Evolutionary conservation across 1,140 invertebrate genomes (phyloP).

Genomic region (Dolichoris vasculosae): DNA sequence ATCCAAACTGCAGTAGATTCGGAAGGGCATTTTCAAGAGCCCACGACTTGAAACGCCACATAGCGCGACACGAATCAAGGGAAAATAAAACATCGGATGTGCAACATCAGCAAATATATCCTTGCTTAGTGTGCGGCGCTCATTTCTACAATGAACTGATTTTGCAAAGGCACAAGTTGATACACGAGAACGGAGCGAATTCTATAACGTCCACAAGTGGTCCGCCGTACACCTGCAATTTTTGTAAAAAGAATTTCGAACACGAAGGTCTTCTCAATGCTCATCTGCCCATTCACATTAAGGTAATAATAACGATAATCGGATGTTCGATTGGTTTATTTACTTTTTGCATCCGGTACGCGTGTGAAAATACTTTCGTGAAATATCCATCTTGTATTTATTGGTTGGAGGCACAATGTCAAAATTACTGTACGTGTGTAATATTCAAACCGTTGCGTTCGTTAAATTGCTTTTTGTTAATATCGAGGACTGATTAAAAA

Average conservation of each 20-base stretch:
- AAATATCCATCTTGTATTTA: no score
- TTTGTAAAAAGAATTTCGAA: slow-evolving; percentile 63
- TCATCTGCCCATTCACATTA: slow-evolving; percentile 65
- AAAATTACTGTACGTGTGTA: no score
- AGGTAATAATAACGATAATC: no score
- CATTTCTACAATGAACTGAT: slow-evolving; percentile 61
- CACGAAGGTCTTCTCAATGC: slow-evolving; percentile 65
- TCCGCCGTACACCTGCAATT: slow-evolving; percentile 55
- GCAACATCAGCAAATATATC: slow-evolving; percentile 54
- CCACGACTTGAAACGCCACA: slow-evolving; percentile 71
- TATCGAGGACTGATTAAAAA: no score
- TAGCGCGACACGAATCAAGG: slow-evolving; percentile 68
- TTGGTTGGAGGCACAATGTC: no score
- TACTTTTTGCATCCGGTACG: not conserved
- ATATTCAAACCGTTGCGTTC: no score
- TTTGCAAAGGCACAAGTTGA: slow-evolving; percentile 57
- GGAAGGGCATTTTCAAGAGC: slow-evolving; percentile 69
- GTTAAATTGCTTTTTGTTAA: no score
- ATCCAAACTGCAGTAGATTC: slow-evolving; percentile 66
- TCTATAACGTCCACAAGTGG: slow-evolving; percentile 51
- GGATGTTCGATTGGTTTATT: not conserved
- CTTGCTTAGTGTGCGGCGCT: slow-evolving; percentile 60
- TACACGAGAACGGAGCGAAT: slow-evolving; percentile 51
- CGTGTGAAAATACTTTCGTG: not conserved
- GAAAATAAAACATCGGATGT: slow-evolving; percentile 64